Evolutionary conservation across 2,797 vertebrate species (phyloP), one percentile per base, ranked within the genome.

Genomic region (Cirrhinus molitorella): DNA sequence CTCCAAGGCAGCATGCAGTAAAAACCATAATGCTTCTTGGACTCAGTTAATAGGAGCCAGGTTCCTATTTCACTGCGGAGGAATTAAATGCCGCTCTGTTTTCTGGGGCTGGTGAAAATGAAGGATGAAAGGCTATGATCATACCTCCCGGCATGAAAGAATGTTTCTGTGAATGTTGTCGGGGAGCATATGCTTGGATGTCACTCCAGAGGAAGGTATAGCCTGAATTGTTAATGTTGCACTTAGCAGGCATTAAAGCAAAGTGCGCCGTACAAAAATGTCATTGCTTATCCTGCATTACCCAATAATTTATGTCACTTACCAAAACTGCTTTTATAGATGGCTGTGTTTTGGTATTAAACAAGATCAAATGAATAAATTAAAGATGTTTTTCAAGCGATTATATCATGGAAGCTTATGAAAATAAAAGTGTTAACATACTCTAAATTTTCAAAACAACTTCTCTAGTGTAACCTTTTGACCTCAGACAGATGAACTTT

Each of bases 51-150:
- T 84, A 73, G 71, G 84, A 88, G 78, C 65, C 66, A 43, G 53
- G 76, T 78, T 87, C 84, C 75, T 87, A 80, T 88, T 88, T 89
- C 87, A 88, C 83, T 51, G 68, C 4, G 1, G 66, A 70, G 82
- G 77, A 88, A 88, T 88, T 85, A 89, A 89, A 87, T 83, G 84
- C 78, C 40, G 43, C 31, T 71, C 53, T 83, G 70, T 80, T 89
- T 85, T 84, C 83, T 45, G 61, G 66, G 71, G 80, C 83, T 81
- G 84, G 71, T 80, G 80, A 84, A 87, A 87, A 85, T 84, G 53
- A 87, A 66, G 79, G 81, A 85, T 88, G 81, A 87, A 88, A 84
- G 65, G 71, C 75, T 73, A 57, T 66, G 47, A 82, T 78, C 68
- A 65, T 84, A 83, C 85, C 85, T 88, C 72, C 34, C 16, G 53